phyloP scores from a whole-genome alignment of 2,113 vertebrate genomes.

The Hirundichthys speculiger region DNA sequence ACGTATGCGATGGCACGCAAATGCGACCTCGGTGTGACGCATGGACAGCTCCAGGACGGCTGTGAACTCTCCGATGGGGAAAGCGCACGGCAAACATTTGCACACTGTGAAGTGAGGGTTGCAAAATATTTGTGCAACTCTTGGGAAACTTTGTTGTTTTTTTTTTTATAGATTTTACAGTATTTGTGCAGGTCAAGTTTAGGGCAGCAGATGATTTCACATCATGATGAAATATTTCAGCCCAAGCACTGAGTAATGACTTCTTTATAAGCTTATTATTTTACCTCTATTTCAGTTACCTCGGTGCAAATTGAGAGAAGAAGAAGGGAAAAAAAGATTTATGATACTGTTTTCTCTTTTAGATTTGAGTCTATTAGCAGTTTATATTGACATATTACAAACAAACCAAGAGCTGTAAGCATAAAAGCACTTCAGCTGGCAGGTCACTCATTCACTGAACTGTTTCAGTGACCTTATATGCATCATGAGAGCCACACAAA shows the following conservation, averaged over 20 bases:
- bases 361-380: too few relatives aligned
- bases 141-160: neutral
- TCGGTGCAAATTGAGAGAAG: neutral
- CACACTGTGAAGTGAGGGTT: neutral
- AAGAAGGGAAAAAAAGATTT: neutral
- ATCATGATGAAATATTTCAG: neutral
- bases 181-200: conserved; percentile 9
- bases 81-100: conserved; percentile 8
- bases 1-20: neutral
- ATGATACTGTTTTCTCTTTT: too few relatives aligned
- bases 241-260: neutral
- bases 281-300: neutral
- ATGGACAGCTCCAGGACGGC: conserved; percentile 17
- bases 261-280: conserved; percentile 29
- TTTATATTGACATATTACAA: too few relatives aligned
- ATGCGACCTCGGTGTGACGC: conserved; percentile 9
- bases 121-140: conserved; percentile 1
- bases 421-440: conserved; percentile 8
- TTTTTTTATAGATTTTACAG: neutral
- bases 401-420: neutral
- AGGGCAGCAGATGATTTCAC: conserved; percentile 11
- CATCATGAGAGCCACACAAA: conserved; percentile 1
- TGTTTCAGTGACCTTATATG: conserved; percentile 23
- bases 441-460: conserved; percentile 13
- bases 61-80: conserved; percentile 27